These are phyloP conservation scores for Lamproptera curius DNA, from an alignment of 2,888 invertebrate species.

Conservation along the genomic window DNA sequence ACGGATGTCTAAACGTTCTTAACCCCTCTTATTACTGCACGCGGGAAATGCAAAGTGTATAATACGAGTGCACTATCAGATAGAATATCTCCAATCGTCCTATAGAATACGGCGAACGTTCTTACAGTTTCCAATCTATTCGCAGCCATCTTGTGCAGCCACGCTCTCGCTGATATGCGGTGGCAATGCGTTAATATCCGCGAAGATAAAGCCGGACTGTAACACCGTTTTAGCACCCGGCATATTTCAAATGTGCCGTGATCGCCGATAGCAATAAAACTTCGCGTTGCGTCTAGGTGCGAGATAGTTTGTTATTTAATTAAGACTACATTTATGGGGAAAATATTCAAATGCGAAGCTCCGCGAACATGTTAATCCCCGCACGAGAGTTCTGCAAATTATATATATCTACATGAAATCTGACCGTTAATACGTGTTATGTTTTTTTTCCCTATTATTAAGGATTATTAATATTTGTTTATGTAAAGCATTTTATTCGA, in stretches of 20 bases:
- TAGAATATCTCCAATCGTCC: conserved; percentile 24
- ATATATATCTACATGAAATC: too few species aligned
- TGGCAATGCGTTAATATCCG: conserved; percentile 47
- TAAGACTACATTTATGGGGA: conserved; percentile 30
- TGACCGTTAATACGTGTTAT: too few species aligned
- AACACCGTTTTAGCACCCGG: conserved; percentile 41
- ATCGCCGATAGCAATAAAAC: conserved; percentile 53
- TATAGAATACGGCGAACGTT: conserved; percentile 31
- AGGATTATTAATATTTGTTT: too few species aligned
- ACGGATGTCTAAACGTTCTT: too few species aligned
- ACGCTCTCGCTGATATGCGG: conserved; percentile 40
- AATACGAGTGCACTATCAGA: conserved; percentile 18
- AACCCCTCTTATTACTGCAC: too few species aligned
- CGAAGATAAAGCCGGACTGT: conserved; percentile 41
- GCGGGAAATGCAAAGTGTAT: too few species aligned
- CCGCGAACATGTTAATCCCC: too few species aligned
- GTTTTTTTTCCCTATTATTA: too few species aligned
- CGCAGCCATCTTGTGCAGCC: conserved; percentile 28
- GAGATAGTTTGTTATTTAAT: conserved; percentile 64
- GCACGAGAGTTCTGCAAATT: too few species aligned
- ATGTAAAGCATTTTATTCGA: too few species aligned
- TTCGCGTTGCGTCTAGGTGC: conserved; percentile 39
- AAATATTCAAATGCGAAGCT: too few species aligned
- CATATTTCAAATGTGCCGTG: conserved; percentile 47
- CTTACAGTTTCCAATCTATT: conserved; percentile 31